These are phyloP conservation scores for Villa cingulata DNA, from an alignment of 2,888 invertebrate genomes.

Conservation along the genomic window DNA sequence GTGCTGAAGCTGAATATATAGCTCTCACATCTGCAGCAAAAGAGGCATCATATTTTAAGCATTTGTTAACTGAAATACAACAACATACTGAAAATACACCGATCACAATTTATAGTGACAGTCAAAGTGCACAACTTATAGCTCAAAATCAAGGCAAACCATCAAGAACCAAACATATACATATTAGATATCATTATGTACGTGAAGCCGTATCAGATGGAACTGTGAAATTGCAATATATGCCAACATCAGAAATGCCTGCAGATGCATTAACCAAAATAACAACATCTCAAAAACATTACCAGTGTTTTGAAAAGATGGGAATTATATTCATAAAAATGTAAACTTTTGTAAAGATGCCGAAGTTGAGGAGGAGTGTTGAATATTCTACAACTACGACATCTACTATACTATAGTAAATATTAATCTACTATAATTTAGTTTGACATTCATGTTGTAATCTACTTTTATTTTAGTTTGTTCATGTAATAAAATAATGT, in stretches of 20 bases:
- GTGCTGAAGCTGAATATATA: constrained; percentile 14
- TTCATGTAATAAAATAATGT: too few relatives aligned
- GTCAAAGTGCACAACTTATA: background rate
- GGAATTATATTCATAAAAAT: too few relatives aligned
- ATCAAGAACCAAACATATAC: background rate
- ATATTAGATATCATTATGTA: background rate
- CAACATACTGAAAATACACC: background rate
- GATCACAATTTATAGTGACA: background rate
- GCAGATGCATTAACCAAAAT: constrained; percentile 4
- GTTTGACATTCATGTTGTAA: too few relatives aligned
- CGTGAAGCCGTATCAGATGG: background rate
- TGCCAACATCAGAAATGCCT: constrained; percentile 1
- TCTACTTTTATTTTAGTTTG: too few relatives aligned
- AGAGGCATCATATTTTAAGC: background rate
- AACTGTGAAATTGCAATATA: background rate
- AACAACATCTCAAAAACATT: background rate
- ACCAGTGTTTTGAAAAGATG: background rate
- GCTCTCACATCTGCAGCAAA: background rate
- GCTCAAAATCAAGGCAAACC: background rate
- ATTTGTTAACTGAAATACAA: background rate
- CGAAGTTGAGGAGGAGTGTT: too few relatives aligned
- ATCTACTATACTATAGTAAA: too few relatives aligned
- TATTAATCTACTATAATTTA: too few relatives aligned
- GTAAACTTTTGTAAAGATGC: too few relatives aligned
- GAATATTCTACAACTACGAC: too few relatives aligned